Percentiles rank a stretch among this genome's conserved stretches.
Evolutionary conservation across 2,888 invertebrate genomes (phyloP).

Genomic region (Hirtodrosophila trivittata): DNA sequence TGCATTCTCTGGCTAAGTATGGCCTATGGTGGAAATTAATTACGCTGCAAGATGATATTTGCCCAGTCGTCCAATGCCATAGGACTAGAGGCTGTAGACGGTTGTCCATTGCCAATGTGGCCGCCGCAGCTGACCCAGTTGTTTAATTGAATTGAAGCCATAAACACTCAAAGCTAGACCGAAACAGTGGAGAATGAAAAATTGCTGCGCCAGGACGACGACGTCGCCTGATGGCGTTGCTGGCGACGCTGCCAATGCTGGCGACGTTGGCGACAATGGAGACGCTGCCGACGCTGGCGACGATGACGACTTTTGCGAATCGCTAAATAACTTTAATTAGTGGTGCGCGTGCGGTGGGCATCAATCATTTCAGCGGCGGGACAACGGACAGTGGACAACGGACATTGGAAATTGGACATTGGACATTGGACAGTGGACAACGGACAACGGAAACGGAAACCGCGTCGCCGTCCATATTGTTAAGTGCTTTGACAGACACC

Average conservation of each 20-base stretch:
- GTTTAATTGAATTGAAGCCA: slow-evolving; percentile 79
- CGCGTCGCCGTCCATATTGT: slow-evolving; percentile 35
- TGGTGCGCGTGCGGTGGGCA: slow-evolving; percentile 56
- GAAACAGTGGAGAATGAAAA: slow-evolving; percentile 50
- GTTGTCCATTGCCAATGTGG: slow-evolving; percentile 47
- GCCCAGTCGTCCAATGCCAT: slow-evolving; percentile 16
- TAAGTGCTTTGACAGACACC: slow-evolving; percentile 49
- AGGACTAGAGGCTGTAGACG: slow-evolving; percentile 15
- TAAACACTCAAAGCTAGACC: slow-evolving; percentile 63
- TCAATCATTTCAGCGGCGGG: slow-evolving; percentile 47
- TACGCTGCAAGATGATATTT: slow-evolving; percentile 61
- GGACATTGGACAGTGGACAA: slow-evolving; percentile 6
- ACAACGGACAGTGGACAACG: slow-evolving; percentile 5
- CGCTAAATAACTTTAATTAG: slow-evolving; percentile 74
- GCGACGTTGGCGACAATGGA: slow-evolving; percentile 13
- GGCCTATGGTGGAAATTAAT: slow-evolving; percentile 67
- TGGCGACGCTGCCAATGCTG: neutral
- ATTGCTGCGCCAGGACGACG: slow-evolving; percentile 42
- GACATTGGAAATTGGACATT: too few relatives aligned
- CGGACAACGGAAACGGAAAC: slow-evolving; percentile 31
- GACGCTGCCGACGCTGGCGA: neutral
- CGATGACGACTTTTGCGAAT: neutral
- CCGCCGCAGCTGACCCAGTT: slow-evolving; percentile 68
- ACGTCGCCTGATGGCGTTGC: neutral
- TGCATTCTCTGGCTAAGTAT: slow-evolving; percentile 34